Evolutionary conservation across 2,888 invertebrate species (phyloP), one percentile per base, ranked within the genome.

Genomic region (Ormia ochracea): DNA sequence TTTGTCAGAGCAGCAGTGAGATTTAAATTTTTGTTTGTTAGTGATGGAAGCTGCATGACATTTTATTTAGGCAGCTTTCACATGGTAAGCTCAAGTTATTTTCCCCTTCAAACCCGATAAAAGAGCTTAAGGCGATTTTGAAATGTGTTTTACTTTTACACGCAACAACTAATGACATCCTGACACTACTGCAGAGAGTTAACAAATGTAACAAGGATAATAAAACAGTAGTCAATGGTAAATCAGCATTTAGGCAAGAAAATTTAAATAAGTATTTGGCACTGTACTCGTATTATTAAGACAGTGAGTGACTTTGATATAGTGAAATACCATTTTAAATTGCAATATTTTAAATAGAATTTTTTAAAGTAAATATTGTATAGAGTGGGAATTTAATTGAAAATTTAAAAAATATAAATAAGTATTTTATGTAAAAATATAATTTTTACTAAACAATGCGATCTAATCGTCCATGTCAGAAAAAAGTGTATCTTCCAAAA

Each of bases 91-190:
- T 56, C 41, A 0, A 19, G 17, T 38, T 59, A 5, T 12, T 33
- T 56, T 21, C 38, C 56, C 23, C 48, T 41, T n/a, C 23, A 19
- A 61, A 33, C 41, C 31, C 28, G 52, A 61, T 61, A 69, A 58
- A 76, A 61, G 9, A 48, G 75, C 75, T 68, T 26, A 61, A 76
- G 75, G 75, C 75, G 45, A 26, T 69, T 76, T 61, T 21, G 10
- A 45, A 54, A 61, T 68, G 14, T 61, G 36, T 54, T 68, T 68
- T 43, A 48, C 48, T 58, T 23, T 70, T 31, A 52, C 54, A 56
- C 19, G 58, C 45, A 56, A 41, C 58, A 36, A 65, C 74, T 66
- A 74, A 74, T 61, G 31, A 74, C 23, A 58, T 21, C 58, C 65
- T 66, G 48, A 66, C 48, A 66, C 48, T 38, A 31, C 48, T 58